phyloP scores from a whole-genome alignment of 2,113 vertebrate species.

The Fukomys damarensis region DNA sequence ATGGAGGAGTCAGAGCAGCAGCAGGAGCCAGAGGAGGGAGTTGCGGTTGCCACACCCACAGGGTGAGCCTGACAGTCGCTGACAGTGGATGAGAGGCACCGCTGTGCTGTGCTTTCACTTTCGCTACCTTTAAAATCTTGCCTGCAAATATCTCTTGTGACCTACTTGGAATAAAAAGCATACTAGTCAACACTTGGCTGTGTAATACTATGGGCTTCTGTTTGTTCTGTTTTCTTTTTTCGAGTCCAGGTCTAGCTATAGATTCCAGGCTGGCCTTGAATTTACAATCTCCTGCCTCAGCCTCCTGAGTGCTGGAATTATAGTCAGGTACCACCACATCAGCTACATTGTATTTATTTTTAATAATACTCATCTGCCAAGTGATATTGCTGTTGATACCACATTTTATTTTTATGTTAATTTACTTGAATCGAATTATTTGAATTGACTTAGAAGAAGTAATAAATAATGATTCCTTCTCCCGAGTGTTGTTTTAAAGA shows the following conservation, averaged over 20 bases:
- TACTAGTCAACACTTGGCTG: not conserved
- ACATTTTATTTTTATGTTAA: not conserved
- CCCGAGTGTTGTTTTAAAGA: not conserved
- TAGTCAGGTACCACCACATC: not conserved
- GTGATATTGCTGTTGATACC: not conserved
- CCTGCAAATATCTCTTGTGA: not conserved
- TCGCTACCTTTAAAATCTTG: not conserved
- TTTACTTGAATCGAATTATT: not conserved
- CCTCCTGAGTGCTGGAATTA: not conserved
- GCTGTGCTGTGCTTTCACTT: not conserved
- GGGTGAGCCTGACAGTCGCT: not conserved
- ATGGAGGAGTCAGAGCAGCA: not conserved
- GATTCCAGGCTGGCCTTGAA: not conserved
- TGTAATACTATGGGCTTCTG: not conserved
- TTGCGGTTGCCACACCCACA: not conserved
- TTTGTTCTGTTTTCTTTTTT: not conserved
- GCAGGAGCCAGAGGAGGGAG: not conserved
- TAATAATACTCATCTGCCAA: not conserved
- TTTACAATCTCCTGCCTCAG: not conserved
- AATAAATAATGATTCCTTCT: too few species aligned
- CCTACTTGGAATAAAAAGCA: not conserved
- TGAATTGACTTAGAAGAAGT: not conserved
- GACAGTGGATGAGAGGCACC: fast-evolving
- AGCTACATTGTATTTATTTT: not conserved
- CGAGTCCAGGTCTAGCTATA: not conserved